Conservation (phyloP, 2,113 vertebrate species). For the Laterallus jamaicensis region DNA sequence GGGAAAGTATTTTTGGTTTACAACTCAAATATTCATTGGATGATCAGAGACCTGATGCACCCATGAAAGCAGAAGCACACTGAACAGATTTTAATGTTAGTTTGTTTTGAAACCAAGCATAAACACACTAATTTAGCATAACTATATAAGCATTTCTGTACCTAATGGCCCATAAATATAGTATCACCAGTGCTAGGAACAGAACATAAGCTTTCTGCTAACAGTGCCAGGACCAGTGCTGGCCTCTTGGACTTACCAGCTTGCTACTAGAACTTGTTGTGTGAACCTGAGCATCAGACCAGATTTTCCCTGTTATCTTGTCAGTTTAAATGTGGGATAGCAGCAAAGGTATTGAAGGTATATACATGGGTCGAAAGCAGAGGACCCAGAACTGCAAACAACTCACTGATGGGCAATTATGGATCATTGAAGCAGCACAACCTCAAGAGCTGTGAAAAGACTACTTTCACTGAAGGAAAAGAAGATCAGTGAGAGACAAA, state of each 20-base stretch:
- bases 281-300: rapidly evolving
- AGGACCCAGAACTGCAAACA: not conserved
- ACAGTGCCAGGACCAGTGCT: rapidly evolving
- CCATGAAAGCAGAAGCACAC: not conserved
- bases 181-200: not conserved
- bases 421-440: not conserved
- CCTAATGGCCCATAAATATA: not conserved
- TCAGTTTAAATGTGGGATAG: not conserved
- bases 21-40: rapidly evolving
- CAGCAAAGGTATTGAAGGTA: not conserved
- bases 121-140: not conserved
- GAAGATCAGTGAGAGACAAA: not conserved
- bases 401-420: not conserved
- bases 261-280: rapidly evolving
- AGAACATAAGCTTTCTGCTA: not conserved
- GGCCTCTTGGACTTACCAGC: not conserved
- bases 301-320: not conserved
- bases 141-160: not conserved
- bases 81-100: not conserved
- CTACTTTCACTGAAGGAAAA: not conserved
- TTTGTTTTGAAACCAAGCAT: not conserved
- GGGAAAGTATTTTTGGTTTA: not conserved
- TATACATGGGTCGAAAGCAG: not conserved
- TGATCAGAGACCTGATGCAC: not conserved
- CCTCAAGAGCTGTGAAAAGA: not conserved